Base-by-base conservation (phyloP, 1,140 invertebrate species). In the Magallana gigas region DNA sequence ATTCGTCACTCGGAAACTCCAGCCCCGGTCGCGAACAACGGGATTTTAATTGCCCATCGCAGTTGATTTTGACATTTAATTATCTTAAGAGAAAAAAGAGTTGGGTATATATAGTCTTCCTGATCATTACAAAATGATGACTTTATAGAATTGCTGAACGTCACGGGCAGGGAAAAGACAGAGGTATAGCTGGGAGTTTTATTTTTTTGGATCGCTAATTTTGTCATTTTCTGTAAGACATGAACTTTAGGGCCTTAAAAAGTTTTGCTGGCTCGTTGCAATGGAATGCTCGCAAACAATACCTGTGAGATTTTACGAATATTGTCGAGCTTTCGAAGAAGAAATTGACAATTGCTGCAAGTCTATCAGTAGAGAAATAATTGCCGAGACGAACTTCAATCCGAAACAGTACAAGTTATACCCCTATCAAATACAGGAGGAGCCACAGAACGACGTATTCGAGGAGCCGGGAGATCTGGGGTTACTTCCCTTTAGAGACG, bases 261-360 rank as follows among this genome's bases (percentile, higher is more conserved):
- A 82, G 48, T 83, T 57, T 29, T 57, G 18, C n/a, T 83, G 16
- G n/a, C 57, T n/a, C 56, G 16, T 23, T 83, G 68, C 84, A 64
- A 89, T 89, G 88, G 86, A 87, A 56, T 36, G 83, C 29, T 11
- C 83, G 23, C 68, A 84, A 76, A 86, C 87, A 57, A 85, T 89
- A 68, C 88, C 88, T n/a, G n/a, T 87, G 9, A 83, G 90, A 64
- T 90, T 91, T 89, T 87, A 90, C 23, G 90, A 90, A 36, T 91
- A 90, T 36, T 91, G 90, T 84, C 84, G 89, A 58, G 88, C 86
- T 48, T 90, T 91, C 82, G 89, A 91, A 84, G 88, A 90, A 48
- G 90, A 91, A 80, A 64, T 90, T 4, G 88, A 83, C 81, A 84
- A 87, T 68, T 84, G 14, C 59, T 80, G 57, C 59, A 88, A 85